These are phyloP conservation scores for Hoplodrina blanda DNA, from an alignment of 2,888 invertebrate species.

Conservation along the genomic window DNA sequence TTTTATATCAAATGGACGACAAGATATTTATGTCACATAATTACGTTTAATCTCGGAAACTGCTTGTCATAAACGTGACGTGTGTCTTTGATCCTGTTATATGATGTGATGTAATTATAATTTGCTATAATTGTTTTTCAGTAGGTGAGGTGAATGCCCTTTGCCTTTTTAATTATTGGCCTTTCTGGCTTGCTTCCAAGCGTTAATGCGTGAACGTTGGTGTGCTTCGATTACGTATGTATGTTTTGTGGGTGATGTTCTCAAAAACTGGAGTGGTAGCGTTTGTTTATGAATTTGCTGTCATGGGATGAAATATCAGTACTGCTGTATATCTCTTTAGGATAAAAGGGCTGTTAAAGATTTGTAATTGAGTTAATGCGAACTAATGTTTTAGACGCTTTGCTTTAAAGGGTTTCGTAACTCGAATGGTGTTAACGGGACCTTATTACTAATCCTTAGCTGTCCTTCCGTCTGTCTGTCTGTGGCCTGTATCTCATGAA, in stretches of 20 bases:
- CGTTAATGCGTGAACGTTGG: slow-evolving; percentile 50
- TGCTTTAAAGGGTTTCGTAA: too few species aligned
- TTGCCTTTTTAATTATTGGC: slow-evolving; percentile 58
- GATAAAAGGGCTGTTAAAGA: slow-evolving; percentile 14
- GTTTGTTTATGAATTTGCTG: slow-evolving; percentile 46
- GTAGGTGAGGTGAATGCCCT: slow-evolving; percentile 55
- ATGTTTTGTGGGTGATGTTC: slow-evolving; percentile 44
- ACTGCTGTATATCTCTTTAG: slow-evolving; percentile 7
- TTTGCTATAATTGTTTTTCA: slow-evolving; percentile 44
- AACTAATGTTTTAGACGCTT: neutral
- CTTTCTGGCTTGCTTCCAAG: slow-evolving; percentile 57
- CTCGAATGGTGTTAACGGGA: too few species aligned
- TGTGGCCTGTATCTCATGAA: too few species aligned
- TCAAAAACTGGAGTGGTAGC: slow-evolving; percentile 38
- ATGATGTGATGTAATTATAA: slow-evolving; percentile 43
- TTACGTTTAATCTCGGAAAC: slow-evolving; percentile 29
- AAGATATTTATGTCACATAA: slow-evolving; percentile 23
- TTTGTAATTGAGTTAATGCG: slow-evolving; percentile 20
- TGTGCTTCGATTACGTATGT: slow-evolving; percentile 27
- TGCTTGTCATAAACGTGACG: slow-evolving; percentile 13
- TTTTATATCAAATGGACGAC: slow-evolving; percentile 25
- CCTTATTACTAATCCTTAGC: too few species aligned
- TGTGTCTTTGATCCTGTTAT: slow-evolving; percentile 39
- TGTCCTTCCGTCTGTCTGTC: too few species aligned
- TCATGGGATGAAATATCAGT: slow-evolving; percentile 39